These are phyloP conservation scores for Rafetus swinhoei DNA, from an alignment of 2,113 vertebrate species.

Conservation along the genomic window DNA sequence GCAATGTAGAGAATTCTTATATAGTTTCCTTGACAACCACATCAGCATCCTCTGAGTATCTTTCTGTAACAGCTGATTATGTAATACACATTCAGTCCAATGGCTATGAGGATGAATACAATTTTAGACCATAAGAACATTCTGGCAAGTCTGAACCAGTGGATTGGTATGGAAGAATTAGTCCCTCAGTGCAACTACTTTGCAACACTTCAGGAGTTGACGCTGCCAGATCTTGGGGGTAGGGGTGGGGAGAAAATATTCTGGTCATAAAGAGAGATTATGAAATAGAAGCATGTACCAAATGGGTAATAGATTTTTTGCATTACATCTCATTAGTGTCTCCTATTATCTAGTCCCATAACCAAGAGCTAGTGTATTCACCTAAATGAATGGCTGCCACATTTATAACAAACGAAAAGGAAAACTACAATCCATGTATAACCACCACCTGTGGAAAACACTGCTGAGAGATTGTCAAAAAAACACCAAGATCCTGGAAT, in stretches of 20 bases:
- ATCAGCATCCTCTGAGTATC: background rate
- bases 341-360: background rate
- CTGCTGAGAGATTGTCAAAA: background rate
- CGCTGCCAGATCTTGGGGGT: background rate
- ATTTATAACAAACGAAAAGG: background rate
- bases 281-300: background rate
- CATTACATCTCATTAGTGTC: background rate
- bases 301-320: background rate
- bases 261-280: background rate
- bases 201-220: background rate
- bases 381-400: background rate
- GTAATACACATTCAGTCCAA: constrained; percentile 32
- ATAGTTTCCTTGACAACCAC: constrained; percentile 27
- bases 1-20: background rate
- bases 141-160: background rate
- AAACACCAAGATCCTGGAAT: background rate
- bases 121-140: background rate
- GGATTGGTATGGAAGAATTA: constrained; percentile 17
- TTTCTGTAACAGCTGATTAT: background rate
- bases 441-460: background rate
- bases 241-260: background rate
- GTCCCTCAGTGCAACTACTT: background rate
- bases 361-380: background rate
- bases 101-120: constrained; percentile 2
- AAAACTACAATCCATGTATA: background rate